Evolutionary conservation across 2,888 invertebrate species (phyloP), one percentile per base, ranked within the genome.

Genomic region (Morpho helenor): DNA sequence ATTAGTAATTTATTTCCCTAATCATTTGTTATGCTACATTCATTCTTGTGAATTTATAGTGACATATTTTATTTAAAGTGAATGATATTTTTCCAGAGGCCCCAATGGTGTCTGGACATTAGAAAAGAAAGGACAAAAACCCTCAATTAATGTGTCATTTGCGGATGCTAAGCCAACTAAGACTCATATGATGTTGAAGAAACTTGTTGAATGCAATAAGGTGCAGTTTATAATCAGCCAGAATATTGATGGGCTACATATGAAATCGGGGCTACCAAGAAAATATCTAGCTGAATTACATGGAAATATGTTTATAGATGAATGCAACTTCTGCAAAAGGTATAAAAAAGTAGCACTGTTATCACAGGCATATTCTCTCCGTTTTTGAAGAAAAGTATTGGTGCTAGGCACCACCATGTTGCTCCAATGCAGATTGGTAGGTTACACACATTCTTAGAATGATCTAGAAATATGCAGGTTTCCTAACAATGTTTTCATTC

Each of bases 21-120:
- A 31, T 31, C 5, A 31, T 31, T 31, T 31, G 5, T 31, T 31
- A 16, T 31, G 31, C 5, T 0, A 31, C 31, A 31, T 5, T 31
- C 3, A 31, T 31, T 31, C 0, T 3, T 31, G 31, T 31, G 3
- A 31, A 31, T 31, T 3, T 5, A 31, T 31, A 31, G 1, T 31
- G 2, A 31, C 31, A 31, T 31, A 31, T 31, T 3, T 5, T 31
- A 31, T 31, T 31, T 31, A 31, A 31, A 31, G 31, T 31, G 31
- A 44, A 49, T 45, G 57, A 48, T 51, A 10, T 23, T 55, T 46
- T 53, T 40, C 39, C 53, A 96, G 97, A 69, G 97, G 98, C 2
- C 97, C 97, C 6, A 96, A 96, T 78, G 98, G 98, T 54, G 98
- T 99, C 0, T 99, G 99, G 99, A 99, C 99, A 0, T 85, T 99